Evolutionary conservation across 64 coral and sea anemone genomes (phyloP), one percentile per base, ranked within the genome.

Genomic region (Dendrophyllia cribrosa): DNA sequence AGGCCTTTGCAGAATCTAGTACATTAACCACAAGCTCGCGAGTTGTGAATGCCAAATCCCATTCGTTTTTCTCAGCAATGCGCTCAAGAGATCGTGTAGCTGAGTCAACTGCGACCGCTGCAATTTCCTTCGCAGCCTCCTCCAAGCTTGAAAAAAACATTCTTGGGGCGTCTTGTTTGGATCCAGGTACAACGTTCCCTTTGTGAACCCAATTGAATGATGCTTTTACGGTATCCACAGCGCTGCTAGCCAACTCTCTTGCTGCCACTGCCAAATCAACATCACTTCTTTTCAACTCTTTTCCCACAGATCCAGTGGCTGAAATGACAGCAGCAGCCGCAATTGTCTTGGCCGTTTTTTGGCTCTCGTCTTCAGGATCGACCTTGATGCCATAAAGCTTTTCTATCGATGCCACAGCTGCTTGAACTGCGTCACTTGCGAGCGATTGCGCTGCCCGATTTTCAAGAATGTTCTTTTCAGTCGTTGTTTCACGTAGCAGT

Each of bases 1-100:
- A 94, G 15, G 79, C 88, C 78, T 89, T 89, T 34, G 86, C 87
- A n/a, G 92, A 94, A 49, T 83, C 51, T 64, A 94, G 21, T 5
- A 94, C 92, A 47, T 85, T 86, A 15, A 21, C 74, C 4, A 89
- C 87, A 17, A 94, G 47, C 4, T 76, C 47, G 19, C 77, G 72
- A 7, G 69, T 66, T 22, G 87, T 67, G 15, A 61, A 78, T 20
- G 62, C 72, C 5, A 94, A 60, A 43, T 94, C 58, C 68, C 82
- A 55, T 16, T 94, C 78, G 6, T 88, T 75, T 47, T 94, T 55
- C 6, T 14, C 76, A 21, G 66, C 14, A 10, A 74, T 47, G 51
- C 77, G 70, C 55, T 68, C 48, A 16, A 88, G 87, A 6, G 86
- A 89, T 59, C 71, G 5, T 20, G 69, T 72, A 3, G 87, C 77